A percentile compares a stretch with the other conserved stretches of the same genome.
Evolutionary conservation across 1,140 invertebrate genomes (phyloP).

Genomic region (Branchinecta lindahli): DNA sequence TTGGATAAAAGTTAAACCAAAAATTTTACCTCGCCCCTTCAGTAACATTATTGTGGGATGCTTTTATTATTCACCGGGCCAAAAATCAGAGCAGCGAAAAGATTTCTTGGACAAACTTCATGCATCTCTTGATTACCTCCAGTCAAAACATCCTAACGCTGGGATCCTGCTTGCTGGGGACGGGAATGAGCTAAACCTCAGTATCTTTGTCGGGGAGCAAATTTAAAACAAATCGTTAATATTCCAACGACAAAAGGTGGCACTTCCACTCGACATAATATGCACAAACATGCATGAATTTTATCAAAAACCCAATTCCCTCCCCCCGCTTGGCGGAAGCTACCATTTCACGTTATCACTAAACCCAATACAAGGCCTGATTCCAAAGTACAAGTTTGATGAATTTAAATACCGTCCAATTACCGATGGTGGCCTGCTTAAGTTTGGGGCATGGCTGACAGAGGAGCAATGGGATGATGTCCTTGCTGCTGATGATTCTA

Average conservation of each 20-base stretch:
- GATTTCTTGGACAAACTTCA: conserved; percentile 8
- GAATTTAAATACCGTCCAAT: conserved; percentile 3
- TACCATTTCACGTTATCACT: not conserved
- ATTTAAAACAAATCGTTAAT: conserved; percentile 10
- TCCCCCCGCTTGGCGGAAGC: not conserved
- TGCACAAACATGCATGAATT: conserved; percentile 10
- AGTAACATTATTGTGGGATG: not conserved
- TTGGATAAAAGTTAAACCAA: conserved; percentile 9
- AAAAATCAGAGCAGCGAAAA: conserved; percentile 8
- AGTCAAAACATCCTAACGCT: conserved; percentile 7
- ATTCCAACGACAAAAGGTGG: conserved; percentile 9
- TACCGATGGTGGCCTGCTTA: not conserved
- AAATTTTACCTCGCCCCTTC: not conserved
- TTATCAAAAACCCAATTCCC: conserved; percentile 3
- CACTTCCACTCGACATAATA: not conserved
- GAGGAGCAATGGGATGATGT: not conserved
- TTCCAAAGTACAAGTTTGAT: not conserved
- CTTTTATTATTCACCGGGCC: conserved; percentile 2
- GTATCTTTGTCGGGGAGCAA: not conserved
- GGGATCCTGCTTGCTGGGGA: conserved; percentile 2
- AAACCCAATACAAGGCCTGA: not conserved
- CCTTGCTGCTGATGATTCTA: not conserved
- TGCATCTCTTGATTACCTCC: conserved; percentile 7
- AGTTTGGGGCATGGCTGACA: not conserved
- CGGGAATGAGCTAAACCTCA: not conserved